These are phyloP conservation scores for Grantiella picta DNA, from an alignment of 2,113 vertebrate species.

Conservation along the genomic window DNA sequence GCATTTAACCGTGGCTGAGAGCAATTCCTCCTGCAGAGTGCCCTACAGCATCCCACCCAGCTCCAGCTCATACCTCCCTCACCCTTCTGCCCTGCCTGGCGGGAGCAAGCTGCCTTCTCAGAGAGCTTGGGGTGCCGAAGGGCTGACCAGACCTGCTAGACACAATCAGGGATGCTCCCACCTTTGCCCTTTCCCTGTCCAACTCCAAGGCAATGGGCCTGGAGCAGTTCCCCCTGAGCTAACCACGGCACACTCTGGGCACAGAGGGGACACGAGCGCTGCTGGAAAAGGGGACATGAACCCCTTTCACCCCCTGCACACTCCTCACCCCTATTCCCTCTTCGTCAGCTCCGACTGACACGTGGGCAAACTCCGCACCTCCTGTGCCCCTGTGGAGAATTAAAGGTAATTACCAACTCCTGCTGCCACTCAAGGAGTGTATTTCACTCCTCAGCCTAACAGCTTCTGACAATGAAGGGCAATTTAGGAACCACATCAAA, in stretches of 20 bases:
- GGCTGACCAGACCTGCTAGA: neutral
- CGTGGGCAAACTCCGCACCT: neutral
- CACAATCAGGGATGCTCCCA: neutral
- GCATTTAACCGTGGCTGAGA: neutral
- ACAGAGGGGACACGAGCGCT: too few species aligned
- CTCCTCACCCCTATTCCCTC: neutral
- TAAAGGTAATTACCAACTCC: slow-evolving; percentile 4
- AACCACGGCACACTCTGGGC: accelerated
- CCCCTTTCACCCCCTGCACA: accelerated
- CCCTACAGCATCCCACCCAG: neutral
- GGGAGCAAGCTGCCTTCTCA: neutral
- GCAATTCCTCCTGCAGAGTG: neutral
- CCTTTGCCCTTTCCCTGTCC: neutral
- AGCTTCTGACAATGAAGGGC: slow-evolving; percentile 47
- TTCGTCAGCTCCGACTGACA: accelerated
- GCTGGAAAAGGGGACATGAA: neutral
- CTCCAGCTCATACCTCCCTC: neutral
- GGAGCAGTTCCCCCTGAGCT: neutral
- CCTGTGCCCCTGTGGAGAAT: neutral
- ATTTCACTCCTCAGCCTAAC: slow-evolving; percentile 36
- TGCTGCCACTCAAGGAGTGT: neutral
- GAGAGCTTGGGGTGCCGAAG: neutral
- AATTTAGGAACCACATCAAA: slow-evolving; percentile 20
- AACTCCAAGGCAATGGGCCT: neutral
- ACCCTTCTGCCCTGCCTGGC: neutral